These are phyloP conservation scores for Eupithecia subumbrata DNA, from an alignment of 2,888 invertebrate species.

Conservation along the genomic window DNA sequence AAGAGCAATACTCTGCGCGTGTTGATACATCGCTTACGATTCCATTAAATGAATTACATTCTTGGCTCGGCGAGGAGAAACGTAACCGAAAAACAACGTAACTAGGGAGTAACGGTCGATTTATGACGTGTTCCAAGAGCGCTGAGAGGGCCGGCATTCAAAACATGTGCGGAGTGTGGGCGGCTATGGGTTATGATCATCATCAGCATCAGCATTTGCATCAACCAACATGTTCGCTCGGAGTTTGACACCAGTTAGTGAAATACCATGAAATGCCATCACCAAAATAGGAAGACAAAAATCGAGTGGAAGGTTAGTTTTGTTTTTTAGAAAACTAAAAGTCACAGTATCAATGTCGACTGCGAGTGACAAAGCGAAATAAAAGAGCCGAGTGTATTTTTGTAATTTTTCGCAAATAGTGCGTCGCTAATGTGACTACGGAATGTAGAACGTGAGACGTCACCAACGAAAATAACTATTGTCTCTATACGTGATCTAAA, in stretches of 20 bases:
- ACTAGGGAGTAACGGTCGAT: conserved; percentile 52
- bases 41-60: conserved; percentile 73
- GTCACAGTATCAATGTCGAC: conserved; percentile 33
- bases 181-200: neutral
- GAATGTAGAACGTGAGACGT: conserved; percentile 55
- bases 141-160: conserved; percentile 3
- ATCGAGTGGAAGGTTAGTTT: neutral
- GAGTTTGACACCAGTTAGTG: neutral
- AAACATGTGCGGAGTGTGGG: conserved; percentile 7
- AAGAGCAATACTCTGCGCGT: conserved; percentile 48
- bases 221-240: neutral
- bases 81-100: conserved; percentile 61
- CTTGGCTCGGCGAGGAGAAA: conserved; percentile 63
- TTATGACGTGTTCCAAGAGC: conserved; percentile 46
- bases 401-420: conserved; percentile 49
- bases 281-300: neutral
- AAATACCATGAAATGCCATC: neutral
- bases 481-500: conserved; percentile 38
- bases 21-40: conserved; percentile 65
- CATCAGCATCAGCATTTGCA: neutral
- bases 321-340: conserved; percentile 36
- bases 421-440: conserved; percentile 51
- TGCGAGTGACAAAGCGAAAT: conserved; percentile 50
- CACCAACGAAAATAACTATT: conserved; percentile 40
- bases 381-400: conserved; percentile 53